Base-by-base conservation (phyloP, 1,140 invertebrate genomes). In the Lamellibrachia luymesi region DNA sequence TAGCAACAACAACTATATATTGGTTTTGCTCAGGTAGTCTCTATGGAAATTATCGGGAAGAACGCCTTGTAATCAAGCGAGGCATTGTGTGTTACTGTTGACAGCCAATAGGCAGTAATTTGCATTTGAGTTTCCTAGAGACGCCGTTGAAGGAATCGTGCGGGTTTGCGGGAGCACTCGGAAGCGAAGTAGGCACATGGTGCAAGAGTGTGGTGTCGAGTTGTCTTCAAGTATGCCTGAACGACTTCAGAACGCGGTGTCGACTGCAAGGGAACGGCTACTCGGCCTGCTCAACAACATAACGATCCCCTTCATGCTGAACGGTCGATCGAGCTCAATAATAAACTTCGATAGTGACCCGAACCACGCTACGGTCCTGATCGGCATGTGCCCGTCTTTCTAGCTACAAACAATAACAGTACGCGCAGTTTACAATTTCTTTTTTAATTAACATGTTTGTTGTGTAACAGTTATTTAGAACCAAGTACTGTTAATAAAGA, bases 11-110 rank as follows among this genome's bases (percentile, higher is more conserved):
- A 80, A 10, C 64, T 80, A 80, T 80, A 80, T 80, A 80, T 80
- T 80, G 64, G 64, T 80, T 80, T 80, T 80, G 64, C 64, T 80
- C 64, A 80, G 64, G 64, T 80, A 80, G 64, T 80, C 64, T 80
- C 13, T 22, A 22, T 80, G 2, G 64, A 80, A 80, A 80, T 80
- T 0, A 10, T 10, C 13, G 17, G 64, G 25, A 80, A 80, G 64
- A 80, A 80, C 64, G 64, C 64, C 64, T 22, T 80, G 64, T 80
- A 80, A 80, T 80, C 64, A 80, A 80, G 64, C 4, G 64, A 22
- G 64, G 64, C 64, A 80, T 80, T 4, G 64, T 80, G 64, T 80
- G 64, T 1, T 10, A 80, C 64, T 22, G 25, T 22, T 80, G 64
- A 17, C 64, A 22, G 64, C 64, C 5, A 22, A 17, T 22, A 17